Conservation (phyloP, 2,888 invertebrate species). For the Drosophila multiciliata region DNA sequence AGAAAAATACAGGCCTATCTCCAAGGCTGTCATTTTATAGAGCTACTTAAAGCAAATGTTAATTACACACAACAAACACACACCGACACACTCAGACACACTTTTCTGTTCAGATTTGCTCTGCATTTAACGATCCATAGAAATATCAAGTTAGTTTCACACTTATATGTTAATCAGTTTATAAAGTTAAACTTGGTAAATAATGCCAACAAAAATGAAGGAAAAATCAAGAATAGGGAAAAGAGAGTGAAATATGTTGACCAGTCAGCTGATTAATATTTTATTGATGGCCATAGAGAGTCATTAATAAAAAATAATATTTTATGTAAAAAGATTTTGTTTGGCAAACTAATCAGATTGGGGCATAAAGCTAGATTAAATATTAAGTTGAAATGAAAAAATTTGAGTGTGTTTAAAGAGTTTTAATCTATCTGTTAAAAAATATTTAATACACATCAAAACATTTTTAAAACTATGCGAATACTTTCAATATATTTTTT, state of each 20-base stretch:
- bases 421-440: neutral
- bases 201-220: conserved; percentile 2
- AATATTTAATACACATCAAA: neutral
- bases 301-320: conserved; percentile 1
- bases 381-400: neutral
- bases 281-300: conserved; percentile 19
- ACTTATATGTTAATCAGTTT: conserved; percentile 69
- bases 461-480: neutral
- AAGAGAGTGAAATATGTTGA: conserved; percentile 24
- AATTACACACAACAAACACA: conserved; percentile 62
- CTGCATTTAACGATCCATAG: conserved; percentile 55
- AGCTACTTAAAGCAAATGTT: conserved; percentile 32
- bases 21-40: neutral
- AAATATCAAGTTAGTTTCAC: conserved; percentile 78
- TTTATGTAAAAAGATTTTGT: neutral
- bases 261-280: conserved; percentile 38
- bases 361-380: neutral
- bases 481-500: neutral
- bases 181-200: conserved; percentile 59
- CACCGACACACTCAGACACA: neutral
- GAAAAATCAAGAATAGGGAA: conserved; percentile 1
- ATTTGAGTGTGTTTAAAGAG: neutral
- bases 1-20: conserved; percentile 4
- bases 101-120: conserved; percentile 30
- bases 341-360: neutral